These are phyloP conservation scores for Abramis brama DNA, from an alignment of 2,113 vertebrate genomes.

Conservation along the genomic window DNA sequence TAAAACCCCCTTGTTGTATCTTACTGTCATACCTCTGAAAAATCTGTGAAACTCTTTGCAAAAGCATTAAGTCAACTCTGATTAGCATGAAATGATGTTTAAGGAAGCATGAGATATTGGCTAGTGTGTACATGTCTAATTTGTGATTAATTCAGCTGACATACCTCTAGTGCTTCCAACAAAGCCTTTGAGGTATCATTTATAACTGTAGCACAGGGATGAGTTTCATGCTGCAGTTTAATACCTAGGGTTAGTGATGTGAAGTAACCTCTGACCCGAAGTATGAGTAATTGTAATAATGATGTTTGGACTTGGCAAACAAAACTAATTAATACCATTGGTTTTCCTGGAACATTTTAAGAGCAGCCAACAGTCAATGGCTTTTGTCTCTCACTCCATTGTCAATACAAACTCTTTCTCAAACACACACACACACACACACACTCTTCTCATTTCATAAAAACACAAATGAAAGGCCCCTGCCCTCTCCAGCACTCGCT, in stretches of 20 bases:
- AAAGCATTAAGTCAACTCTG: not conserved
- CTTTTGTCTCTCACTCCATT: not conserved
- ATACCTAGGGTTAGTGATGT: not conserved
- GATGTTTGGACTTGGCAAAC: not conserved
- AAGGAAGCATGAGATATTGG: slow-evolving; percentile 3
- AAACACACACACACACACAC: not conserved
- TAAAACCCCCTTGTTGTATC: not conserved
- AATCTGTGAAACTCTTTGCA: not conserved
- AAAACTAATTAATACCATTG: not conserved
- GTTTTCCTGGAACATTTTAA: slow-evolving; percentile 22
- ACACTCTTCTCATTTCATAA: slow-evolving; percentile 55
- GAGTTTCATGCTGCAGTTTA: not conserved
- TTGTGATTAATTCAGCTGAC: slow-evolving; percentile 1
- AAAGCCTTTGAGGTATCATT: not conserved
- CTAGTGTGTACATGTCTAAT: slow-evolving; percentile 6
- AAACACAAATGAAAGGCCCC: slow-evolving; percentile 64
- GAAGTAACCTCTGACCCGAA: not conserved
- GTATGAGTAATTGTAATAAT: not conserved
- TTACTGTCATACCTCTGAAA: not conserved
- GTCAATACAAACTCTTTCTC: slow-evolving; percentile 7
- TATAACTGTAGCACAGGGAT: not conserved
- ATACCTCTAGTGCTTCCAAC: not conserved
- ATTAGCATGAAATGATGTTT: slow-evolving; percentile 8
- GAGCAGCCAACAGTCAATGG: not conserved
- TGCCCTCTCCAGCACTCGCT: slow-evolving; percentile 61